phyloP scores from a whole-genome alignment of 2,113 vertebrate genomes.

The Willisornis vidua region DNA sequence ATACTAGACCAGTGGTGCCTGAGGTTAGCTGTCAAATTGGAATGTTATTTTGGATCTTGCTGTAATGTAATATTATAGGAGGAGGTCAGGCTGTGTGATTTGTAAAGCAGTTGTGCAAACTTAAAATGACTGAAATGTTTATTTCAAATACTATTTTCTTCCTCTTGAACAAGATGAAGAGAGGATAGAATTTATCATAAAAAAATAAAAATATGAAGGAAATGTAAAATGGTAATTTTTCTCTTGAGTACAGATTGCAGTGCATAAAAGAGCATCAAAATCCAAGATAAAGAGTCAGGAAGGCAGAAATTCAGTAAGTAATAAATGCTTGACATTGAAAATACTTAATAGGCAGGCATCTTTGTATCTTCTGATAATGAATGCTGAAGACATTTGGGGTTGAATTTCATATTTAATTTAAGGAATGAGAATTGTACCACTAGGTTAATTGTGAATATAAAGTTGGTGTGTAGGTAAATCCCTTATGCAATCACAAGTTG shows the following conservation, averaged over 20 bases:
- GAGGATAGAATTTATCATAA: neutral
- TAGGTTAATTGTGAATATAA: neutral
- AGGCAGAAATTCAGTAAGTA: neutral
- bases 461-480: neutral
- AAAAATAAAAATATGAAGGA: neutral
- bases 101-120: slow-evolving; percentile 60
- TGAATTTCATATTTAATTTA: neutral
- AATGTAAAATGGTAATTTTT: neutral
- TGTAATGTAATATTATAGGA: slow-evolving; percentile 70
- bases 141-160: neutral
- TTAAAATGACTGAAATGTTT: slow-evolving; percentile 43
- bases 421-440: neutral
- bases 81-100: slow-evolving; percentile 78
- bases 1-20: slow-evolving; percentile 58
- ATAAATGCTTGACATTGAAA: neutral
- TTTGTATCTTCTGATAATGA: neutral
- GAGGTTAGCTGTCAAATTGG: slow-evolving; percentile 79
- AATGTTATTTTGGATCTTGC: slow-evolving; percentile 76
- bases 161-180: neutral
- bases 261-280: neutral
- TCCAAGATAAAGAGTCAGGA: neutral
- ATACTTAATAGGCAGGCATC: neutral
- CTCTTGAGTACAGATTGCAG: neutral
- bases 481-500: neutral
- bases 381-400: neutral